These are phyloP conservation scores for Eurosta solidaginis DNA, from an alignment of 1,140 invertebrate genomes.

Conservation along the genomic window DNA sequence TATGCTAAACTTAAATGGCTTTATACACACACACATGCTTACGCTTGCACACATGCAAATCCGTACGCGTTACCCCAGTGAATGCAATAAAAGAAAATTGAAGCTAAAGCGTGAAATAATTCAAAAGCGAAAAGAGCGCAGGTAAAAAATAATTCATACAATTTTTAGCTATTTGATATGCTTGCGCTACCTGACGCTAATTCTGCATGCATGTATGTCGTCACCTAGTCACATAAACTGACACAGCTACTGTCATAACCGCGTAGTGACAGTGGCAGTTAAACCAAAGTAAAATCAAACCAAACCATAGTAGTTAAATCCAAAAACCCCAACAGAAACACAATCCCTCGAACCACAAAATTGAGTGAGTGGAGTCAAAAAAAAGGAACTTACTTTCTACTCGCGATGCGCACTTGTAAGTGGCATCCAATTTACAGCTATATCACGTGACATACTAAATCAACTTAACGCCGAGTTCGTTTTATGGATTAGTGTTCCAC, in stretches of 20 bases:
- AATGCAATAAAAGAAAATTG: not conserved
- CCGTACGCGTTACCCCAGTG: not conserved
- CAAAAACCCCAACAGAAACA: not conserved
- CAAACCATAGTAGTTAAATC: not conserved
- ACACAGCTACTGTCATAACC: too few relatives aligned
- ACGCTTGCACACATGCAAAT: not conserved
- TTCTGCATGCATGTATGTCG: not conserved
- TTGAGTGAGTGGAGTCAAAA: too few relatives aligned
- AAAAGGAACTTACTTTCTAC: not conserved
- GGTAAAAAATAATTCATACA: not conserved
- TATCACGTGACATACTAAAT: constrained; percentile 57
- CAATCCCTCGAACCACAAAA: not conserved
- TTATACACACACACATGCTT: not conserved
- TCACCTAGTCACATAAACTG: not conserved
- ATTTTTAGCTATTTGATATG: not conserved
- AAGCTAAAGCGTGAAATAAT: too few relatives aligned
- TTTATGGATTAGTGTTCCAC: constrained; percentile 33
- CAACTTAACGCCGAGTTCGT: constrained; percentile 41
- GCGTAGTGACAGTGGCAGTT: too few relatives aligned
- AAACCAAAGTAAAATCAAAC: not conserved
- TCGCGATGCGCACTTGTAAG: not conserved
- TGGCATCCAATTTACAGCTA: constrained; percentile 45
- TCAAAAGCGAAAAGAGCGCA: not conserved
- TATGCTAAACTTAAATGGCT: not conserved
- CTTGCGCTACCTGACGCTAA: not conserved